Percentiles rank a stretch among this genome's conserved stretches.
Evolutionary conservation across 2,797 vertebrate species (phyloP).

Genomic region (Galago senegalensis): DNA sequence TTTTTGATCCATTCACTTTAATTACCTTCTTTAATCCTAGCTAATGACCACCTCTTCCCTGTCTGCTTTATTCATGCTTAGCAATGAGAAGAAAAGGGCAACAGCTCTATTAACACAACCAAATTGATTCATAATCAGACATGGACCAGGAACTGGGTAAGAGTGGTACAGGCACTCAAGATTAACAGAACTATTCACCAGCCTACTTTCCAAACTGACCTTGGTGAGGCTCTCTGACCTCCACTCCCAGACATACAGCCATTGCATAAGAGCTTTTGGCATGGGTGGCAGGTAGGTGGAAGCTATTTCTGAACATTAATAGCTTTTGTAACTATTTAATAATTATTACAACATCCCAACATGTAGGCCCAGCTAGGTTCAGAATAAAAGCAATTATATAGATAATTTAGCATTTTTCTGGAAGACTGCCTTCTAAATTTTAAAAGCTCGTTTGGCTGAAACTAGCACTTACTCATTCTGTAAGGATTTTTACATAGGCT

Average conservation of each 20-base stretch:
- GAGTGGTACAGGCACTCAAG: conserved; percentile 76
- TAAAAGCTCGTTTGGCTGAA: conserved; percentile 71
- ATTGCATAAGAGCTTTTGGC: conserved; percentile 44
- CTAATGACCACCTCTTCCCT: conserved; percentile 12
- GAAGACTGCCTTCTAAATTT: conserved; percentile 68
- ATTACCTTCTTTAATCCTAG: conserved; percentile 65
- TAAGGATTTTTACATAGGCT: conserved; percentile 61
- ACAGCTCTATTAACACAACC: conserved; percentile 71
- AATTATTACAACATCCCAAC: conserved; percentile 61
- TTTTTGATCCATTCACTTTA: conserved; percentile 5
- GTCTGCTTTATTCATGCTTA: conserved; percentile 62
- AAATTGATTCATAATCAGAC: conserved; percentile 72
- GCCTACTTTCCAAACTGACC: conserved; percentile 68
- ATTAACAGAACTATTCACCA: conserved; percentile 77
- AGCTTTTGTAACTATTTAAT: conserved; percentile 69
- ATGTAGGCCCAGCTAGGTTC: conserved; percentile 56
- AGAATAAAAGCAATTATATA: conserved; percentile 77
- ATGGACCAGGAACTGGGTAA: background rate
- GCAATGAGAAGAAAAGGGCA: conserved; percentile 79
- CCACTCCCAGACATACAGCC: background rate
- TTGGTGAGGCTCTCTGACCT: conserved; percentile 76
- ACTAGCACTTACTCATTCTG: conserved; percentile 56
- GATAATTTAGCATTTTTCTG: conserved; percentile 81
- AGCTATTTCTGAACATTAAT: conserved; percentile 75
- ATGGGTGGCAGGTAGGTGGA: conserved; percentile 49